These are phyloP conservation scores for Nyctereutes procyonoides DNA, from an alignment of 2,113 vertebrate species.

Conservation along the genomic window DNA sequence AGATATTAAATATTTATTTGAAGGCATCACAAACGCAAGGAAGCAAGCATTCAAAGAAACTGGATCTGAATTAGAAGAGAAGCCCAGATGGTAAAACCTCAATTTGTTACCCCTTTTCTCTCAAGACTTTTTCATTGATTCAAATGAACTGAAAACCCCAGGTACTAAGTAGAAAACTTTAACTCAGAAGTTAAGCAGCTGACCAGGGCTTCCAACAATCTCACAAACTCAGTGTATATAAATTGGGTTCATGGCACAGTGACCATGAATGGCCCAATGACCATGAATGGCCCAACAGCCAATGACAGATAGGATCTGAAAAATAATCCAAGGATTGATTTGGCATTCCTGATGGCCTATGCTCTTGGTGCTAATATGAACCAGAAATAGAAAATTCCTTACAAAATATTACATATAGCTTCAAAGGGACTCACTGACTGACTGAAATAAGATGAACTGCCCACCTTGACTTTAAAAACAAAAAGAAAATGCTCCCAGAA, in stretches of 20 bases:
- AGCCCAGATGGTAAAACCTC: neutral
- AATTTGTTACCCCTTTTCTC: neutral
- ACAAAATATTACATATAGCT: neutral
- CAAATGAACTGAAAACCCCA: neutral
- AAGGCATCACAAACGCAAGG: neutral
- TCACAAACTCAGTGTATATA: neutral
- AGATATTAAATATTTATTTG: neutral
- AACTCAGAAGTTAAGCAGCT: neutral
- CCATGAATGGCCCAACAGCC: neutral
- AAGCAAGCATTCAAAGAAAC: neutral
- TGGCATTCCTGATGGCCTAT: neutral
- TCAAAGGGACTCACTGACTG: neutral
- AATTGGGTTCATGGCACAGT: neutral
- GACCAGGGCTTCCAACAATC: neutral
- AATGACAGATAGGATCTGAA: neutral
- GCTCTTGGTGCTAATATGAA: neutral
- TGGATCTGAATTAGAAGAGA: neutral
- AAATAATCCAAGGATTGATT: neutral
- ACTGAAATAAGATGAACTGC: conserved; percentile 4
- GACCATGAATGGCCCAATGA: neutral
- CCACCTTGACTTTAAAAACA: neutral
- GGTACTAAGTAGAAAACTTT: neutral
- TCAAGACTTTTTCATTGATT: neutral
- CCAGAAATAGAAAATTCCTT: conserved; percentile 19
- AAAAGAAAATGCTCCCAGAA: neutral